Conservation (phyloP, 1,140 invertebrate species). For the Sipha flava region DNA sequence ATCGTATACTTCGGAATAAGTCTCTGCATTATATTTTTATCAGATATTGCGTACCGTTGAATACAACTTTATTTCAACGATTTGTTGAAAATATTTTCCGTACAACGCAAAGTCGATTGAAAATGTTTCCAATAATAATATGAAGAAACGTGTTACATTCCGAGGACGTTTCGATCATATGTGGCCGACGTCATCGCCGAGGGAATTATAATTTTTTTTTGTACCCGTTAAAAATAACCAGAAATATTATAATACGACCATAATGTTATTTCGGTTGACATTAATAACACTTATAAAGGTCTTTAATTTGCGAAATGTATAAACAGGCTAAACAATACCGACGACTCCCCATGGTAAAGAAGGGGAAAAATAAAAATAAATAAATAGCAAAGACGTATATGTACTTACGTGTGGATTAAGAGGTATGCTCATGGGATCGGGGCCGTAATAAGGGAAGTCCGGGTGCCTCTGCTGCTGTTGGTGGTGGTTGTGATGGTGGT, state of each 20-base stretch:
- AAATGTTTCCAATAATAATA: no score
- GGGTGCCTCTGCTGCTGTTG: conserved; percentile 28
- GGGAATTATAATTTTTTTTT: not conserved
- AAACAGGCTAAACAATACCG: not conserved
- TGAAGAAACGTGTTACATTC: no score
- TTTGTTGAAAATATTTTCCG: no score
- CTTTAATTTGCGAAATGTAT: not conserved
- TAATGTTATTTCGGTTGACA: not conserved
- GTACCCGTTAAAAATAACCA: not conserved
- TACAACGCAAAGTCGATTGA: no score
- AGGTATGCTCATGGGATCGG: conserved; percentile 39
- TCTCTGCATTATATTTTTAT: no score
- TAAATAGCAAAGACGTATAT: not conserved
- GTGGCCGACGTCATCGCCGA: not conserved
- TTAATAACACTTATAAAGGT: not conserved
- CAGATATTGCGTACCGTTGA: no score
- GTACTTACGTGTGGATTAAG: conserved; percentile 40
- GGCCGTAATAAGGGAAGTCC: conserved; percentile 29
- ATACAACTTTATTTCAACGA: no score
- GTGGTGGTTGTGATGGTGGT: conserved; percentile 3
- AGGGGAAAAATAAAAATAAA: not conserved
- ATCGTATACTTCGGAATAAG: no score
- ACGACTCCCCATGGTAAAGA: conserved; percentile 15
- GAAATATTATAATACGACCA: no score
- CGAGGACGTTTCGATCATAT: no score